Conservation (phyloP, 1,140 invertebrate genomes). For the Papilio helenus region DNA sequence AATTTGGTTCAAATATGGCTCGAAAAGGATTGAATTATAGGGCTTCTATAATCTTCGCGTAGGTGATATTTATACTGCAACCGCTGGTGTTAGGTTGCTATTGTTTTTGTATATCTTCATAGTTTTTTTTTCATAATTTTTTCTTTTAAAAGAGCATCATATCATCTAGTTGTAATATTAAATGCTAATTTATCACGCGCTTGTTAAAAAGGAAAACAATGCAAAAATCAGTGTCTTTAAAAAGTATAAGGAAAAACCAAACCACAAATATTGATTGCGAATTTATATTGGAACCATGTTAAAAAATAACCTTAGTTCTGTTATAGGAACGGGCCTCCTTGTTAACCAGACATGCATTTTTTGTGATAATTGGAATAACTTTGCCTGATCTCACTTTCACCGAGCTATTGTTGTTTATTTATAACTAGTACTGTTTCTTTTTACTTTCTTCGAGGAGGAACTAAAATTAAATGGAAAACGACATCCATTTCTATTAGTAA, state of each 20-base stretch:
- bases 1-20: neutral
- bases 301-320: neutral
- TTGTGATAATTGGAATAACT: neutral
- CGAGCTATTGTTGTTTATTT: neutral
- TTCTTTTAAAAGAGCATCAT: neutral
- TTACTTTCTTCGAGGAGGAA: neutral
- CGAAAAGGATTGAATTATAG: conserved; percentile 55
- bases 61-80: conserved; percentile 13
- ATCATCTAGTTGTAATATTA: neutral
- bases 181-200: neutral
- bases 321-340: neutral
- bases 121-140: neutral
- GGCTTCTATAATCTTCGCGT: conserved; percentile 37
- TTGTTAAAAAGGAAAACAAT: neutral
- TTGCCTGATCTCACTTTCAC: neutral
- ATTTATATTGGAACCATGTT: neutral
- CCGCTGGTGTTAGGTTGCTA: neutral
- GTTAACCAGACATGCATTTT: neutral
- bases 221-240: neutral
- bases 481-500: neutral
- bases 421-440: neutral
- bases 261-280: neutral
- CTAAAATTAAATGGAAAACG: neutral
- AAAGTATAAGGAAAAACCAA: conserved; percentile 8
- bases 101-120: neutral